These are phyloP conservation scores for Sebastes cheni DNA, from an alignment of 2,797 vertebrate species.

Conservation along the genomic window DNA sequence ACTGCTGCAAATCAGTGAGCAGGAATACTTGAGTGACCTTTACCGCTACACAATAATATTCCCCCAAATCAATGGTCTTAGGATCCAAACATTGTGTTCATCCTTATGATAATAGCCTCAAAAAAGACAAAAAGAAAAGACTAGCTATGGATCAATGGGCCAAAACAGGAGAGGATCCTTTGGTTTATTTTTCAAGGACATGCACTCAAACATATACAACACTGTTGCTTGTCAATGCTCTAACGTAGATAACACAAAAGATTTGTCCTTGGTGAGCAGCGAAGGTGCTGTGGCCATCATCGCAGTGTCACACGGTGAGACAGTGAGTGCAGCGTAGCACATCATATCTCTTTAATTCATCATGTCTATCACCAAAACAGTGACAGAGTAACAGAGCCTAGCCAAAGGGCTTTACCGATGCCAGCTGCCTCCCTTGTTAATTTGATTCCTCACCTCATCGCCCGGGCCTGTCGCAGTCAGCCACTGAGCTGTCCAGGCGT, in stretches of 20 bases:
- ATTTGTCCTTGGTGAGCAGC: slow-evolving; percentile 12
- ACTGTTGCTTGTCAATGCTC: neutral
- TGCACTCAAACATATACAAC: neutral
- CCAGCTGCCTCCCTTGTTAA: slow-evolving; percentile 73
- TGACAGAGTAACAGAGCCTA: slow-evolving; percentile 32
- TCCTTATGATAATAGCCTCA: neutral
- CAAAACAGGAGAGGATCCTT: neutral
- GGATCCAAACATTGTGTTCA: neutral
- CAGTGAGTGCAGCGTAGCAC: slow-evolving; percentile 32
- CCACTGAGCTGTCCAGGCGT: slow-evolving; percentile 34
- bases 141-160: neutral
- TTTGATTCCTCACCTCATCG: slow-evolving; percentile 69
- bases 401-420: slow-evolving; percentile 56
- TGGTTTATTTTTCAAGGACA: slow-evolving; percentile 6
- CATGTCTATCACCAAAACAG: slow-evolving; percentile 61
- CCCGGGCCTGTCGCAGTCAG: slow-evolving; percentile 27
- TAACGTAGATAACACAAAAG: neutral
- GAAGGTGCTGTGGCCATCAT: slow-evolving; percentile 14
- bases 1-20: neutral
- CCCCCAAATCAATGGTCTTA: neutral
- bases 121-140: neutral
- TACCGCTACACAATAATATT: neutral
- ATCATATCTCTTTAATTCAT: slow-evolving; percentile 67
- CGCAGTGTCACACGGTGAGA: slow-evolving; percentile 34
- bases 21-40: neutral